A percentile compares a stretch with the other conserved stretches of the same genome.
These are phyloP conservation scores for Halcyon malimbica DNA, from an alignment of 2,113 vertebrate species.

Conservation along the genomic window DNA sequence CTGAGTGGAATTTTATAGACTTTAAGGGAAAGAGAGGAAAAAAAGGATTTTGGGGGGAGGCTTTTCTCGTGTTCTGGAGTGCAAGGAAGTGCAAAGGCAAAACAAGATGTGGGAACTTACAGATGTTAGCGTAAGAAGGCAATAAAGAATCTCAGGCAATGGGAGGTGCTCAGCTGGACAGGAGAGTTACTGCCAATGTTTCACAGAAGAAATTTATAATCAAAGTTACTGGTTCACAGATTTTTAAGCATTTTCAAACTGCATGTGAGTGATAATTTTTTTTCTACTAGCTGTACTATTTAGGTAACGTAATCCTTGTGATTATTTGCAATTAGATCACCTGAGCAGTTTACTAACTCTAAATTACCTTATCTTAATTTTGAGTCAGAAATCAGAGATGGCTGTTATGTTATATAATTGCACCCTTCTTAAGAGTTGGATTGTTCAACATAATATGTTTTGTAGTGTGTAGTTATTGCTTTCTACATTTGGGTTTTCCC, in stretches of 20 bases:
- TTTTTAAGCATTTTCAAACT: neutral
- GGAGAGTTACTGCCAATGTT: neutral
- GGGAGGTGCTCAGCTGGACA: neutral
- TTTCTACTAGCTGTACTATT: neutral
- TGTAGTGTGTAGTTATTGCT: neutral
- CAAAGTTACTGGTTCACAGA: neutral
- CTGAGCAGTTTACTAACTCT: neutral
- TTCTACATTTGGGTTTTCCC: neutral
- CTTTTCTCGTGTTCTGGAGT: neutral
- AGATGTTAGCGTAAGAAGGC: neutral
- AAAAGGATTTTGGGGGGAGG: fast-evolving
- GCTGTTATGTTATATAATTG: neutral
- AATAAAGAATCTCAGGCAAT: neutral
- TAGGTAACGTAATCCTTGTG: neutral
- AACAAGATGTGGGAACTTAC: neutral
- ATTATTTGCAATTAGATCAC: neutral
- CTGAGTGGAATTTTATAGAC: neutral
- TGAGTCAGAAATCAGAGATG: neutral
- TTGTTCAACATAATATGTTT: neutral
- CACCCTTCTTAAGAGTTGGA: neutral
- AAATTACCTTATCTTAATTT: neutral
- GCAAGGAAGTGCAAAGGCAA: neutral
- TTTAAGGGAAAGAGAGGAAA: neutral
- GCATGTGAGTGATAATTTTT: fast-evolving
- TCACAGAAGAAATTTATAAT: neutral